Evolutionary conservation across 2,797 vertebrate genomes (phyloP), one percentile per base, ranked within the genome.

Genomic region (Capromys pilorides): DNA sequence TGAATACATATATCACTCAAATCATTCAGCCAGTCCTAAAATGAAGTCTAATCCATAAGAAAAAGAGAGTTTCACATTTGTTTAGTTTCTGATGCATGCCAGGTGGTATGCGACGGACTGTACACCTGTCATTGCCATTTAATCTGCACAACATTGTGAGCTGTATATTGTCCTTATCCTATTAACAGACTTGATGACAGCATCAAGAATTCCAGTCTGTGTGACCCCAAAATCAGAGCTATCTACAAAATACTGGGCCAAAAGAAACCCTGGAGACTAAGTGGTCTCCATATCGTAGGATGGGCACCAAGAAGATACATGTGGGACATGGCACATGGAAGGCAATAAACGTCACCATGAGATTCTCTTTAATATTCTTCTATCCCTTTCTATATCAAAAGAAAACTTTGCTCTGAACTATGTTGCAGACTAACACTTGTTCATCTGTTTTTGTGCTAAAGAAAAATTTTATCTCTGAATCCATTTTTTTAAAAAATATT

Each of bases 11-110:
- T 78, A 10, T 64, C 39, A 83, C 24, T 91, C 41, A 88, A 95
- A 77, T 82, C 69, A 71, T 24, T 73, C 57, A n/a, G 61, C 41
- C 24, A 39, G 24, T 67, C 33, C 31, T 88, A 39, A 90, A 96
- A 80, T 62, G 57, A 90, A 84, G 21, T 79, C 54, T 78, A 77
- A 71, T 41, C 51, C 64, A 82, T n/a, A 83, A 6, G 88, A n/a
- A n/a, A 84, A 96, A 31, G 45, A 66, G 39, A 80, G 24, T 36
- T 90, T 51, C 67, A 83, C 16, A 90, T 41, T 88, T 80, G 75
- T 41, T 64, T 91, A 93, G 62, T 10, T 36, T 4, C 80, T 84
- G 59, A 6, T 51, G 41, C 21, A 19, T 51, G 11, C 8, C 36
- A 64, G n/a, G 22, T 78, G 45, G 26, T 62, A 88, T 61, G 22